Conservation (phyloP, 2,888 invertebrate genomes). For the Drosophila barbarae region DNA sequence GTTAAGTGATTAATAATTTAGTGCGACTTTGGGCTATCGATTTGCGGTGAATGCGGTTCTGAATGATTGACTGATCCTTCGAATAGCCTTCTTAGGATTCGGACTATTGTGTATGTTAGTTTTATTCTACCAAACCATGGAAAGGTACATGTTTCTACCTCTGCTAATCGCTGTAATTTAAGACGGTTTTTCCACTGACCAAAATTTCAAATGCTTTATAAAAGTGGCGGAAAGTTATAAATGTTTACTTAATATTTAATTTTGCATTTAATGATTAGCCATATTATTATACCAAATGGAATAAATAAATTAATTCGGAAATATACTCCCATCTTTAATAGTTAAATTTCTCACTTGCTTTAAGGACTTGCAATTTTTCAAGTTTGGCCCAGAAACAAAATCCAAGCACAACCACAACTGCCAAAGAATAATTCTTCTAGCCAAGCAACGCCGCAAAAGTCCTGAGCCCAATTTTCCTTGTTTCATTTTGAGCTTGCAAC, state of each 20-base stretch:
- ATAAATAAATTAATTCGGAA: too few relatives aligned
- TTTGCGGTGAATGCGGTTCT: neutral
- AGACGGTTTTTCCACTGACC: neutral
- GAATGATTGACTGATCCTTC: constrained; percentile 1
- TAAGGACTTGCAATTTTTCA: neutral
- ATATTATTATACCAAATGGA: too few relatives aligned
- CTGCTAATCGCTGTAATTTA: neutral
- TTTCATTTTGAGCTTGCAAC: neutral
- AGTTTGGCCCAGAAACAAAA: neutral
- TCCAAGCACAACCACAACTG: constrained; percentile 8
- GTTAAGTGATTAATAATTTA: constrained; percentile 41
- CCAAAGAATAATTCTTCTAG: constrained; percentile 1
- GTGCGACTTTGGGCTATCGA: constrained; percentile 7
- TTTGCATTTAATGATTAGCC: neutral
- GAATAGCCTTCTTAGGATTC: neutral
- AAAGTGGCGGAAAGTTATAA: neutral
- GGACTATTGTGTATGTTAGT: too few relatives aligned
- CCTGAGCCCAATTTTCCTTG: constrained; percentile 6
- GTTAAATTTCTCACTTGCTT: neutral
- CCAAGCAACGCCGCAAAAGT: neutral
- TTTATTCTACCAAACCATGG: neutral
- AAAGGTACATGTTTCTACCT: neutral
- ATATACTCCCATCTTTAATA: neutral
- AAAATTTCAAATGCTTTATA: neutral
- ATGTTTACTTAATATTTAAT: neutral